These are phyloP conservation scores for Rafetus swinhoei DNA, from an alignment of 2,113 vertebrate species.

Conservation along the genomic window DNA sequence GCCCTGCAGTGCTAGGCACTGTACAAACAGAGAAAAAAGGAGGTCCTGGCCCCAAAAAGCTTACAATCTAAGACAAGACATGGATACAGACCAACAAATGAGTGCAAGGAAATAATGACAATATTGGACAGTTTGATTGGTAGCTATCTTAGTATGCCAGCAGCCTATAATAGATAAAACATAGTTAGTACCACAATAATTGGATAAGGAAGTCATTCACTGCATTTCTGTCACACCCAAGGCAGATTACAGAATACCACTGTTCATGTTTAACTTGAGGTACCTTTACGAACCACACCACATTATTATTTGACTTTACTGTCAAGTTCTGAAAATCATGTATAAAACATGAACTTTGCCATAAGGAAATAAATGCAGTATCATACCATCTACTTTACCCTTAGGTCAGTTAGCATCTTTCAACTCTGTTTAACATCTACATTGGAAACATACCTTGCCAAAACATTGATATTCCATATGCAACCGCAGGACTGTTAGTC, in stretches of 20 bases:
- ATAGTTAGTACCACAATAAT: too few relatives aligned
- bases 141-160: too few relatives aligned
- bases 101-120: not conserved
- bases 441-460: not conserved
- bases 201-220: too few relatives aligned
- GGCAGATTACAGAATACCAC: too few relatives aligned
- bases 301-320: too few relatives aligned
- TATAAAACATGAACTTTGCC: not conserved
- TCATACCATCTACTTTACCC: not conserved
- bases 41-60: not conserved
- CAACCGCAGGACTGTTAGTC: too few relatives aligned
- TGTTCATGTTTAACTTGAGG: too few relatives aligned
- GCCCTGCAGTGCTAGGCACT: not conserved
- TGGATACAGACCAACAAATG: not conserved
- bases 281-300: too few relatives aligned
- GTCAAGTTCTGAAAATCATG: not conserved
- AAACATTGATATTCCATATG: too few relatives aligned
- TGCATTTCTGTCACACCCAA: too few relatives aligned
- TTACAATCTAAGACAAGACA: not conserved
- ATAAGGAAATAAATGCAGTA: not conserved
- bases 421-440: not conserved
- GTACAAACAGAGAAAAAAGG: not conserved
- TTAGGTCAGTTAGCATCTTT: not conserved
- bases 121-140: too few relatives aligned
- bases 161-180: too few relatives aligned